These are phyloP conservation scores for Oncorhynchus clarkii DNA, from an alignment of 2,113 vertebrate species.

Conservation along the genomic window DNA sequence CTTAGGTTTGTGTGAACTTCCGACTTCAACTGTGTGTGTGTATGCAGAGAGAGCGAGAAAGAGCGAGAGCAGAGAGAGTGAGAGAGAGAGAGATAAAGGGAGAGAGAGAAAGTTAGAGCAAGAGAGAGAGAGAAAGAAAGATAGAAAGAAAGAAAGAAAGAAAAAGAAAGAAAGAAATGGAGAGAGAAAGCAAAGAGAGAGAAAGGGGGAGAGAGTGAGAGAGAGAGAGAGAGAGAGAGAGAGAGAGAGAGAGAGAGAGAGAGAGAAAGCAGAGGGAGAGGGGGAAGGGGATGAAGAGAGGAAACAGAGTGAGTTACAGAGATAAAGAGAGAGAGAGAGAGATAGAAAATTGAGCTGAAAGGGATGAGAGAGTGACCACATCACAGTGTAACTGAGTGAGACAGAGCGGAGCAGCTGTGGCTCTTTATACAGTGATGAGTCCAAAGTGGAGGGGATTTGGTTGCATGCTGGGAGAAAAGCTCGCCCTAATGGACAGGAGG, in stretches of 20 bases:
- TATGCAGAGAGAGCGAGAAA: too few species aligned
- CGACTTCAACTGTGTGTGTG: too few species aligned
- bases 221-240: not conserved
- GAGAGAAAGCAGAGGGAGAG: not conserved
- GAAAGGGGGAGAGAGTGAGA: not conserved
- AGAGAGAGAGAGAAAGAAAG: too few species aligned
- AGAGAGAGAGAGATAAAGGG: too few species aligned
- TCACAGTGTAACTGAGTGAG: constrained; percentile 17
- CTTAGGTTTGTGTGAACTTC: too few species aligned
- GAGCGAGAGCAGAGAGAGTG: too few species aligned
- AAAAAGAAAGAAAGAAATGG: not conserved
- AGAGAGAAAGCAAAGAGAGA: too few species aligned
- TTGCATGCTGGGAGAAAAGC: constrained; percentile 33
- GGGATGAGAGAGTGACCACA: not conserved
- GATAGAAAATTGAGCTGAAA: constrained; percentile 3
- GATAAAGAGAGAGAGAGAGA: not conserved
- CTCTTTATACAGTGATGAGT: constrained; percentile 33
- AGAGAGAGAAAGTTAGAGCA: too few species aligned
- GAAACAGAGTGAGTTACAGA: not conserved
- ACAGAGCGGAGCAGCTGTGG: constrained; percentile 40
- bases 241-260: not conserved
- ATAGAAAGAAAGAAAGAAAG: too few species aligned
- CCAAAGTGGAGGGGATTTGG: constrained; percentile 51
- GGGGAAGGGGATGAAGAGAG: not conserved
- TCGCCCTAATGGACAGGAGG: constrained; percentile 55